Base-by-base conservation (phyloP, 2,797 vertebrate genomes). In the Oceanodroma leucorhoa region DNA sequence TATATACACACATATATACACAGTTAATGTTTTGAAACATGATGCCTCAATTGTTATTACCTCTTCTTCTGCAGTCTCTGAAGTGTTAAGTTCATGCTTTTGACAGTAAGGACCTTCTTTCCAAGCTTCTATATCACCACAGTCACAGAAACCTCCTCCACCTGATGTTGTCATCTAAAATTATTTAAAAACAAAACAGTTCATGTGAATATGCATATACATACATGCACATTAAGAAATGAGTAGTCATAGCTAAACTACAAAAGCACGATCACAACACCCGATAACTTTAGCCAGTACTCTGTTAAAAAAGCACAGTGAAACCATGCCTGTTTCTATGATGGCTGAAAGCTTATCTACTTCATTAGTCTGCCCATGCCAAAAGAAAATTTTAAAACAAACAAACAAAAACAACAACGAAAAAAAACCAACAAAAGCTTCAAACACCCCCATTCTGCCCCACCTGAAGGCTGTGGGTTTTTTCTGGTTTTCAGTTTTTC, bases 141-240 rank as follows among this genome's bases (percentile, higher is more conserved):
- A 99, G 97, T 99, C 99, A 98, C 99, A 99, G 97, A 99, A 99
- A 46, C 99, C 99, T 81, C 99, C 99, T 72, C 99, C 99, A 89
- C 98, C 98, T n/a, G 99, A 99, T 4, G 99, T 99, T 21, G 99
- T 99, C 99, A 99, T 99, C 99, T 99, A 95, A 27, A 96, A 94
- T 93, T 15, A 75, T 93, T 82, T 82, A 20, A 82, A 72, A 91
- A 20, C 19, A 87, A n/a, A 72, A n/a, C 24, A 61, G 22, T 58
- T 80, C 30, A 45, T 12, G 46, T 73, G 18, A 88, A 38, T 23
- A 50, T 5, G 13, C 10, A 45, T 8, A 54, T 10, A 43, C 3
- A 61, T 6, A 26, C 3, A 29, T 2, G 15, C 22, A 40, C 26
- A 46, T 66, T 48, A 83, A 93, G 38, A 75, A 80, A 77, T 14